Percentiles rank a stretch among this genome's conserved stretches.
These are phyloP conservation scores for Taphrorychus bicolor DNA, from an alignment of 2,888 invertebrate genomes.

Conservation along the genomic window DNA sequence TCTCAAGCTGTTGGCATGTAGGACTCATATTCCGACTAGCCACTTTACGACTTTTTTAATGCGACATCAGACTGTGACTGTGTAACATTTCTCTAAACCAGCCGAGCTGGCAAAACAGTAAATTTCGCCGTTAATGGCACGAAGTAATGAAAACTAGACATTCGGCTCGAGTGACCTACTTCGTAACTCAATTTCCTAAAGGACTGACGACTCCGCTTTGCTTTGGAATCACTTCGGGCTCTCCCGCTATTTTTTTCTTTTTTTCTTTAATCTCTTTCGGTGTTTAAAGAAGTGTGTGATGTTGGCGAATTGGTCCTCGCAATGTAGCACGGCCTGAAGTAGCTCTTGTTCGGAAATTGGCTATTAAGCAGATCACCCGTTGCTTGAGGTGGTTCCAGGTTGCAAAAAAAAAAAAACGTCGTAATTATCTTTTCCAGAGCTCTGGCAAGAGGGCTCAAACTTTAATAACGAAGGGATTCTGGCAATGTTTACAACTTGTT, in stretches of 20 bases:
- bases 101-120: conserved; percentile 32
- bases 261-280: conserved; percentile 24
- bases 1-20: conserved; percentile 7
- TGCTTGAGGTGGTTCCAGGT: background rate
- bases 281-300: conserved; percentile 27
- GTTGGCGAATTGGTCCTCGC: conserved; percentile 18
- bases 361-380: conserved; percentile 2
- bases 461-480: conserved; percentile 2
- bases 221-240: conserved; percentile 30
- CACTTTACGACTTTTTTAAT: conserved; percentile 28
- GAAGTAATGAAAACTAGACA: conserved; percentile 40
- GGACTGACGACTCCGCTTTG: conserved; percentile 33
- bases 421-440: conserved; percentile 1
- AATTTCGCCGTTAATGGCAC: conserved; percentile 39
- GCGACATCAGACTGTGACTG: conserved; percentile 24
- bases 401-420: background rate
- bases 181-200: conserved; percentile 40
- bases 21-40: background rate
- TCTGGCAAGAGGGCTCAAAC: background rate
- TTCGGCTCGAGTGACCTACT: conserved; percentile 38
- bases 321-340: conserved; percentile 12
- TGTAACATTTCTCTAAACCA: conserved; percentile 35
- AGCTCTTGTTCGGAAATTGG: conserved; percentile 12
- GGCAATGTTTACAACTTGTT: conserved; percentile 1
- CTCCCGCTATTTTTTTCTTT: conserved; percentile 7